Conservation (phyloP, 92 coral and sea anemone species). For the Zoanthus sansibaricus region DNA sequence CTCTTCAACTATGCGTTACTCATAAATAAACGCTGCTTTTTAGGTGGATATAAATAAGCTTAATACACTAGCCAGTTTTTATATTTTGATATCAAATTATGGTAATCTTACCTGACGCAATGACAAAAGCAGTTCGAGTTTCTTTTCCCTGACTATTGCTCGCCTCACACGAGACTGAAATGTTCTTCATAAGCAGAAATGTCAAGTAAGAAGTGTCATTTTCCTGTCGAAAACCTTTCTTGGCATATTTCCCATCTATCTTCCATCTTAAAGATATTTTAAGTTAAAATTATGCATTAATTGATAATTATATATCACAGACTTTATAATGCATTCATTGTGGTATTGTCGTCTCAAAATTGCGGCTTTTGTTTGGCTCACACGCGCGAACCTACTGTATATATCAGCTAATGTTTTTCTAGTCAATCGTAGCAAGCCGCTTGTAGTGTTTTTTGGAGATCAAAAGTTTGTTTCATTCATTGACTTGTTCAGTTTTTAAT, state of each 20-base stretch:
- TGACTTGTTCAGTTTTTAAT: too few species aligned
- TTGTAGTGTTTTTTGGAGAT: too few species aligned
- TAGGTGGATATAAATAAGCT: too few species aligned
- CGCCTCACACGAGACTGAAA: conserved; percentile 84
- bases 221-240: conserved; percentile 40
- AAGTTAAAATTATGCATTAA: background rate
- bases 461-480: too few species aligned
- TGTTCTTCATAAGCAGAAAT: conserved; percentile 51
- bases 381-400: too few species aligned
- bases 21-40: too few species aligned
- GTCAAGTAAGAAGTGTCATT: conserved; percentile 49
- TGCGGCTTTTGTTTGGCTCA: too few species aligned
- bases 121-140: conserved; percentile 55
- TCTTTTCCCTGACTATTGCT: conserved; percentile 68
- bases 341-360: too few species aligned
- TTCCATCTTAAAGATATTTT: conserved; percentile 53
- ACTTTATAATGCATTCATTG: background rate
- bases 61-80: too few species aligned
- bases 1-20: too few species aligned
- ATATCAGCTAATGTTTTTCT: too few species aligned
- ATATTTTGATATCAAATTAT: background rate
- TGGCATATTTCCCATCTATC: conserved; percentile 41
- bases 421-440: too few species aligned
- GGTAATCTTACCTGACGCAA: background rate
- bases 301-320: background rate